A percentile compares a stretch with the other conserved stretches of the same genome.
These are phyloP conservation scores for Charanyca ferruginea DNA, from an alignment of 2,888 invertebrate genomes.

Conservation along the genomic window DNA sequence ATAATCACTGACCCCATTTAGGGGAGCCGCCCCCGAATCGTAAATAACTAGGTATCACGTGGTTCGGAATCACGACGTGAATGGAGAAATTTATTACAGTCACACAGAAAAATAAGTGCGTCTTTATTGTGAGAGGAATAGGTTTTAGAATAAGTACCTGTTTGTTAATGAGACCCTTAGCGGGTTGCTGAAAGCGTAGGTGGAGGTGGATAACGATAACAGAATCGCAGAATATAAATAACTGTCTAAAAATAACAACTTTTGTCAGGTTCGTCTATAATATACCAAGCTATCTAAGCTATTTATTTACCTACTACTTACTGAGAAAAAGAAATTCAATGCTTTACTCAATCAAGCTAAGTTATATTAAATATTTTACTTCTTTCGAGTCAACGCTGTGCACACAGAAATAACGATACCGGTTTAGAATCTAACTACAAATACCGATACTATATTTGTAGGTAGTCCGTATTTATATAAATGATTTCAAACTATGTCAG, in stretches of 20 bases:
- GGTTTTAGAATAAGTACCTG: constrained; percentile 41
- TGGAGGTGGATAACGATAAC: constrained; percentile 5
- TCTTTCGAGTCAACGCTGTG: background rate
- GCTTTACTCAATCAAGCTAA: background rate
- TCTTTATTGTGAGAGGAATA: constrained; percentile 52
- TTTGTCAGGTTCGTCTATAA: background rate
- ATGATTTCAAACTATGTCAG: constrained; percentile 44
- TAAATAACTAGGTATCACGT: constrained; percentile 74
- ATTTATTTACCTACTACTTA: too few relatives aligned
- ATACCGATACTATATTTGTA: constrained; percentile 2
- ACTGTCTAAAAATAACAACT: background rate
- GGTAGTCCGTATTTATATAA: constrained; percentile 28
- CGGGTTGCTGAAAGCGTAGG: constrained; percentile 9
- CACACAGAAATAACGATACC: background rate
- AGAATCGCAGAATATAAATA: constrained; percentile 9
- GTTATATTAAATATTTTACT: background rate
- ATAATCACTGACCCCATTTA: constrained; percentile 73
- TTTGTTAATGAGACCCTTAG: constrained; percentile 43
- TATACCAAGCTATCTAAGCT: too few relatives aligned
- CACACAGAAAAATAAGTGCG: constrained; percentile 68
- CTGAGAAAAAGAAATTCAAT: too few relatives aligned
- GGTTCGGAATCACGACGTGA: constrained; percentile 69
- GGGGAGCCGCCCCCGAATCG: constrained; percentile 63
- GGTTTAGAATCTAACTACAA: background rate
- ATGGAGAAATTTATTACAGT: constrained; percentile 73